Evolutionary conservation across 2,888 invertebrate genomes (phyloP).

Genomic region (Drymonia ruficornis): DNA sequence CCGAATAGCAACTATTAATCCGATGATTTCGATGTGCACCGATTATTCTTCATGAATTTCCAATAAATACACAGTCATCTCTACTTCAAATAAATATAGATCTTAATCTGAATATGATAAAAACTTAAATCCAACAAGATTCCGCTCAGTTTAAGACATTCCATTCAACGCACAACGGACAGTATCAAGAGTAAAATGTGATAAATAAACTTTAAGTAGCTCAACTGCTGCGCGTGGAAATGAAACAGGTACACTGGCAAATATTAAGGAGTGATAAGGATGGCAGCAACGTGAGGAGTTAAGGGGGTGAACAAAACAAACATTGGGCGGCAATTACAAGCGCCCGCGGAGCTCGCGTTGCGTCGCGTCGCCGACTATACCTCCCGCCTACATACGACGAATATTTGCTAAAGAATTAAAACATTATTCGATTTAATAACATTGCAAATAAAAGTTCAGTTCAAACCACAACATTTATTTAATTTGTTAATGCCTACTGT

Average conservation of each 20-base stretch:
- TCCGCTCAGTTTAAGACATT: constrained; percentile 27
- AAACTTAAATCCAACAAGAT: constrained; percentile 17
- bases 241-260: constrained; percentile 16
- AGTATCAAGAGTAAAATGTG: constrained; percentile 56
- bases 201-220: constrained; percentile 71
- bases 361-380: constrained; percentile 50
- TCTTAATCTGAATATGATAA: constrained; percentile 18
- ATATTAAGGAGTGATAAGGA: constrained; percentile 30
- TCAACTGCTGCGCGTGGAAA: constrained; percentile 43
- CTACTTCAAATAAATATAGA: constrained; percentile 13
- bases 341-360: constrained; percentile 64
- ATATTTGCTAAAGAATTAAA: constrained; percentile 15
- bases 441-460: no score
- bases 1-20: constrained; percentile 65
- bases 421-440: no score
- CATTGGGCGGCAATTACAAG: constrained; percentile 73
- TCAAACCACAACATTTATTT: no score
- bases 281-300: constrained; percentile 46
- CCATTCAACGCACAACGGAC: constrained; percentile 39
- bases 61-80: constrained; percentile 13
- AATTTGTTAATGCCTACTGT: no score
- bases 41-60: constrained; percentile 23
- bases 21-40: constrained; percentile 45
- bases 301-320: constrained; percentile 71
- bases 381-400: constrained; percentile 52